phyloP scores from a whole-genome alignment of 2,113 vertebrate species.

The Boleophthalmus pectinirostris region DNA sequence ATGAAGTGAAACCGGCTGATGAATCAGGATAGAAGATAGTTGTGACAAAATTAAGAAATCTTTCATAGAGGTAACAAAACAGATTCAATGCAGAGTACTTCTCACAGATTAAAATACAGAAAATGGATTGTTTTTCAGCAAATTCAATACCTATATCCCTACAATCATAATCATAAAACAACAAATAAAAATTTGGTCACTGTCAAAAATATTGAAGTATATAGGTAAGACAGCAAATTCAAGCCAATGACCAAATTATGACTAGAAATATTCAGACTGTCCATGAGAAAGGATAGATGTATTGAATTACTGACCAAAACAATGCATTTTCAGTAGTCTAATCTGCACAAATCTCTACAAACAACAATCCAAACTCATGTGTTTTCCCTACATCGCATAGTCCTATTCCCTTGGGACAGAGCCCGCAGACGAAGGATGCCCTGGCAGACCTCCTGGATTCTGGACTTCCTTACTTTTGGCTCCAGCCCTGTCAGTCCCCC shows the following conservation, averaged over 20 bases:
- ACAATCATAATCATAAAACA: too few relatives aligned
- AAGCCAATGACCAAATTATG: neutral
- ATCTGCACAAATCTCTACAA: neutral
- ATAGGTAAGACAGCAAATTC: too few relatives aligned
- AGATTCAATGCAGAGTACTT: too few relatives aligned
- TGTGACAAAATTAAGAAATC: neutral
- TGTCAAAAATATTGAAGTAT: too few relatives aligned
- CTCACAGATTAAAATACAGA: too few relatives aligned
- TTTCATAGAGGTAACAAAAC: too few relatives aligned
- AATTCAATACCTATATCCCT: too few relatives aligned
- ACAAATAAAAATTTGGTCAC: too few relatives aligned
- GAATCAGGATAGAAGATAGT: too few relatives aligned
- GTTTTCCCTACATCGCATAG: neutral
- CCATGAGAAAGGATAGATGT: neutral
- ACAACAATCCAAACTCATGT: neutral
- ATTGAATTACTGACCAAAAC: neutral
- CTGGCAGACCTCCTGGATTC: conserved; percentile 41
- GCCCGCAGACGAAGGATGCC: conserved; percentile 53
- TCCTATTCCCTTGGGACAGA: conserved; percentile 52
- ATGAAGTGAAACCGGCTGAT: too few relatives aligned
- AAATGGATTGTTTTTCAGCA: too few relatives aligned
- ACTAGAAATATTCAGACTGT: neutral
- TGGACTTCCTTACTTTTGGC: conserved; percentile 62
- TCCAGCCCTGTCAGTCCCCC: conserved; percentile 50
- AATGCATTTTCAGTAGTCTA: neutral